A percentile compares a stretch with the other conserved stretches of the same genome.
phyloP scores from a whole-genome alignment of 2,888 invertebrate species.

The Theretra japonica region DNA sequence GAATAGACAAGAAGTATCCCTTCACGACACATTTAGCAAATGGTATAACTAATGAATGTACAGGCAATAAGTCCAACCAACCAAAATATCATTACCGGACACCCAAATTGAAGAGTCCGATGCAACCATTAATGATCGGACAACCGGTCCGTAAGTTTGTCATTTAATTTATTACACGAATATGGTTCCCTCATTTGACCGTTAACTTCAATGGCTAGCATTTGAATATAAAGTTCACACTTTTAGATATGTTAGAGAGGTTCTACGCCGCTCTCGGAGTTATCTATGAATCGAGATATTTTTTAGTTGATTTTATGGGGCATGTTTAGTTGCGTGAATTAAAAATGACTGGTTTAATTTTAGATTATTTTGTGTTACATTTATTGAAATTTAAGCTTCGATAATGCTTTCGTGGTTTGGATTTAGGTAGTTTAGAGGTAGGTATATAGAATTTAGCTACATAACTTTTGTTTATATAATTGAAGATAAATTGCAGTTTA shows the following conservation, averaged over 20 bases:
- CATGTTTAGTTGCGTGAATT: background rate
- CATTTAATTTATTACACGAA: slow-evolving; percentile 44
- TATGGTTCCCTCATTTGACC: slow-evolving; percentile 38
- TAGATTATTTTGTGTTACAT: background rate
- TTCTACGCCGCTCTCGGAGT: background rate
- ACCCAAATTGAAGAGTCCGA: background rate
- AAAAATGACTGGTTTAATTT: background rate
- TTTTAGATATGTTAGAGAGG: slow-evolving; percentile 20
- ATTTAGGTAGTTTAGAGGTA: no score
- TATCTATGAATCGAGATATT: no score
- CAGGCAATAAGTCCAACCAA: background rate
- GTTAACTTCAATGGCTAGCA: slow-evolving; percentile 35
- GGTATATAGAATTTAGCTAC: no score
- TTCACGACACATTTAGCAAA: slow-evolving; percentile 27
- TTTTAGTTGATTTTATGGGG: no score
- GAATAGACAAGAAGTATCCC: background rate
- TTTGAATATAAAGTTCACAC: slow-evolving; percentile 33
- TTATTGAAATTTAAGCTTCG: no score
- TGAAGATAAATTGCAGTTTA: no score
- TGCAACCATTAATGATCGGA: slow-evolving; percentile 40
- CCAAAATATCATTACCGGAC: slow-evolving; percentile 1
- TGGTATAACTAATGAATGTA: slow-evolving; percentile 17
- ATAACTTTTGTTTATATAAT: no score
- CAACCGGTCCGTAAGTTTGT: slow-evolving; percentile 37
- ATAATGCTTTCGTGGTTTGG: no score